Percentiles rank a stretch among this genome's conserved stretches.
Conservation (phyloP, 2,888 invertebrate genomes). For the Tethea ocularis region DNA sequence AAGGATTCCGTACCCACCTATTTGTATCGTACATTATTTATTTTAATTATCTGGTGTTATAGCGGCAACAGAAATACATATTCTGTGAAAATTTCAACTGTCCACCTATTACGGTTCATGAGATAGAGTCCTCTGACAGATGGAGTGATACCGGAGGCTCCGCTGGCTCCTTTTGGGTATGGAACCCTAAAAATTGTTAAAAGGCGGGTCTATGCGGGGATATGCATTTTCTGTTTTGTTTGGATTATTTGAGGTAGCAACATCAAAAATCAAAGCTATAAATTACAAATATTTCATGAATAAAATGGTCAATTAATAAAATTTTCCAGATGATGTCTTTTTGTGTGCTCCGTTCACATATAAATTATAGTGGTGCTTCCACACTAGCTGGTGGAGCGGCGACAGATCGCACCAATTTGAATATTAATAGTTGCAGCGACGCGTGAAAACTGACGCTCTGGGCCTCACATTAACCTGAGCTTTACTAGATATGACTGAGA, state of each 20-base stretch:
- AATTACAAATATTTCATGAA: not conserved
- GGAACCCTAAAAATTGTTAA: too few species aligned
- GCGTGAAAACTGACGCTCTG: slow-evolving; percentile 76
- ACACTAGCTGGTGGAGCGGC: slow-evolving; percentile 54
- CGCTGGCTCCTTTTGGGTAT: too few species aligned
- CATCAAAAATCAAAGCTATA: not conserved
- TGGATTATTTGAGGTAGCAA: not conserved
- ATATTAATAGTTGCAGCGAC: slow-evolving; percentile 78
- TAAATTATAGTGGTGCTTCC: slow-evolving; percentile 61
- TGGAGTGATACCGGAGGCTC: too few species aligned
- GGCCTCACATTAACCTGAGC: slow-evolving; percentile 13
- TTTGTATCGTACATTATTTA: too few species aligned
- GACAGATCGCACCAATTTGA: slow-evolving; percentile 82
- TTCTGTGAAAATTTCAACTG: too few species aligned
- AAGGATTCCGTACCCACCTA: too few species aligned
- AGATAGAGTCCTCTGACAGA: too few species aligned
- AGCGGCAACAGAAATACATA: too few species aligned
- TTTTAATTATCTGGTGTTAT: too few species aligned
- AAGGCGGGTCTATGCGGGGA: too few species aligned
- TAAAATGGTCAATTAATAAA: slow-evolving; percentile 41
- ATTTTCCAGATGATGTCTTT: slow-evolving; percentile 44
- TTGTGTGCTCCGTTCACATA: slow-evolving; percentile 54
- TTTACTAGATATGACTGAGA: slow-evolving; percentile 36
- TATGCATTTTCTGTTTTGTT: too few species aligned
- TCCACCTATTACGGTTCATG: too few species aligned